Conservation (phyloP, 23 tunicate species). For the Ascidia mentula region DNA sequence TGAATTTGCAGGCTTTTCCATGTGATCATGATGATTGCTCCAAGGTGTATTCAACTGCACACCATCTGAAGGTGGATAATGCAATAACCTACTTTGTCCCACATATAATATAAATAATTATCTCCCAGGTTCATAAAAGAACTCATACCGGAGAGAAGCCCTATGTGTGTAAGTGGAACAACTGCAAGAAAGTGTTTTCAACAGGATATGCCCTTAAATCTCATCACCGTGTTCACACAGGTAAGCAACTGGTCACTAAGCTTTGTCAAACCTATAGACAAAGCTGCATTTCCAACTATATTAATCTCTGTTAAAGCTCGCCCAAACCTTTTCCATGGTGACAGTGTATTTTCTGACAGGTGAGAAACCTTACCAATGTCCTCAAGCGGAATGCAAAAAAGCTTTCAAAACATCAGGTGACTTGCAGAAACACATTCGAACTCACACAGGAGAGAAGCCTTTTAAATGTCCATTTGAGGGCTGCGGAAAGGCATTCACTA, state of each 20-base stretch:
- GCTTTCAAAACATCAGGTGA: conserved; percentile 87
- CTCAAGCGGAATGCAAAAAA: conserved; percentile 44
- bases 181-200: conserved; percentile 61
- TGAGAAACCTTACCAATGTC: conserved; percentile 78
- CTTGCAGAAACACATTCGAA: conserved; percentile 75
- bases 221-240: conserved; percentile 72
- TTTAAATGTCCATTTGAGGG: conserved; percentile 82
- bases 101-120: not conserved
- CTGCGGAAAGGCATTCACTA: conserved; percentile 86
- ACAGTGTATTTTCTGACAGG: too few relatives aligned
- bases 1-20: conserved; percentile 3
- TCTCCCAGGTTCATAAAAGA: conserved; percentile 65
- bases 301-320: too few relatives aligned
- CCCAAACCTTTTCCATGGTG: too few relatives aligned
- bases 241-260: conserved; percentile 4
- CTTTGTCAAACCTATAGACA: not conserved
- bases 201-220: conserved; percentile 70
- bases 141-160: conserved; percentile 81
- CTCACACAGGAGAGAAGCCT: conserved; percentile 89
- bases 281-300: not conserved
- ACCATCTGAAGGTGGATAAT: conserved; percentile 47
- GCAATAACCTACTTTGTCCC: too few relatives aligned
- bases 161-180: conserved; percentile 51
- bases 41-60: conserved; percentile 47
- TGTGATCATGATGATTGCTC: conserved; percentile 45